Percentiles rank a stretch among this genome's conserved stretches.
Evolutionary conservation across 2,888 invertebrate genomes (phyloP).

Genomic region (Apotomis capreana): DNA sequence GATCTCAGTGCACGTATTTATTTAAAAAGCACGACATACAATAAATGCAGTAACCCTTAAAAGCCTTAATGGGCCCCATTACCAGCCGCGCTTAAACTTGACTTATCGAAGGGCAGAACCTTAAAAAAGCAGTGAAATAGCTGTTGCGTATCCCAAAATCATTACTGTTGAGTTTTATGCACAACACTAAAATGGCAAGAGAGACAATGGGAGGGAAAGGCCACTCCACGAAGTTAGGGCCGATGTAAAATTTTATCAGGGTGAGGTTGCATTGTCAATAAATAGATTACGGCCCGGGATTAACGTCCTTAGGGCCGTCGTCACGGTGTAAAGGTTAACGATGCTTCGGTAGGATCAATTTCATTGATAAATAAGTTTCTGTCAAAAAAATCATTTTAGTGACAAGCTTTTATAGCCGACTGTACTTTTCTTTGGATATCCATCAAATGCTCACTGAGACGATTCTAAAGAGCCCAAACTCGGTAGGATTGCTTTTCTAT

Average conservation of each 20-base stretch:
- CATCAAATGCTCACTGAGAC: too few species aligned
- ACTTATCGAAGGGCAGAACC: conserved; percentile 8
- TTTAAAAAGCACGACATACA: neutral
- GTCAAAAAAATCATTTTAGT: too few species aligned
- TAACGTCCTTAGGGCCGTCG: conserved; percentile 24
- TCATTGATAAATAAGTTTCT: conserved; percentile 8
- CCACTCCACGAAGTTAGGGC: conserved; percentile 31
- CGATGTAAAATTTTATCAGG: conserved; percentile 38
- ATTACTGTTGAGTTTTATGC: conserved; percentile 41
- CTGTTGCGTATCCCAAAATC: conserved; percentile 36
- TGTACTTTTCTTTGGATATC: too few species aligned
- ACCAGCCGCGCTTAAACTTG: neutral
- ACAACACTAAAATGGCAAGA: conserved; percentile 31
- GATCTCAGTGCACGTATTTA: too few species aligned
- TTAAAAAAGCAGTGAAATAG: conserved; percentile 31
- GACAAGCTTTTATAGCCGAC: too few species aligned
- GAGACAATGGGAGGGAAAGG: conserved; percentile 34
- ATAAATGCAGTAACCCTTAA: neutral
- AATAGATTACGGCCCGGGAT: conserved; percentile 31
- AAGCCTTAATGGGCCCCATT: neutral
- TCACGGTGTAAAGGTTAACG: conserved; percentile 21
- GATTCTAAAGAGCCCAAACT: too few species aligned
- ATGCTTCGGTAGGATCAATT: conserved; percentile 5
- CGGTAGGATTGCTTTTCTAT: too few species aligned
- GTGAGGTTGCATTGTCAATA: conserved; percentile 40